These are phyloP conservation scores for Pimpla rufipes DNA, from an alignment of 2,888 invertebrate genomes.

Conservation along the genomic window DNA sequence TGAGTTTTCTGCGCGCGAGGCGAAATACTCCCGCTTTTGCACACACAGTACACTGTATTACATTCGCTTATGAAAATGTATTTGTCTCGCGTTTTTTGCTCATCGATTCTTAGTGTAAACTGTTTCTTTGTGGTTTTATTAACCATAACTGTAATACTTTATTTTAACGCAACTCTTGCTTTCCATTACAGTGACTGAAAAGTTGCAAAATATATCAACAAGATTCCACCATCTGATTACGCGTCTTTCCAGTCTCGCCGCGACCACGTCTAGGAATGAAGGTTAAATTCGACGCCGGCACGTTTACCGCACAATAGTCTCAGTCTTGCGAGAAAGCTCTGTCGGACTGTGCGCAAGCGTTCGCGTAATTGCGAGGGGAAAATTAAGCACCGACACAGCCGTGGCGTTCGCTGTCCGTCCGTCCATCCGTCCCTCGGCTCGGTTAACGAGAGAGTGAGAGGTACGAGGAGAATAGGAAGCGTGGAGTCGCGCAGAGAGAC, in stretches of 20 bases:
- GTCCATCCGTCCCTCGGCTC: conserved; percentile 73
- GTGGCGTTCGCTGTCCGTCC: conserved; percentile 76
- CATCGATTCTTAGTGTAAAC: too few species aligned
- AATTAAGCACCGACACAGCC: conserved; percentile 86
- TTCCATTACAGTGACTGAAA: too few species aligned
- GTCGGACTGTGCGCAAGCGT: conserved; percentile 47
- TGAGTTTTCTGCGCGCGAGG: too few species aligned
- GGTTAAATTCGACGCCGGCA: conserved; percentile 35
- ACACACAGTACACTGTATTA: too few species aligned
- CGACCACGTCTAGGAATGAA: background rate
- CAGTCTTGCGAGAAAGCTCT: conserved; percentile 71
- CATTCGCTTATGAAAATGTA: too few species aligned
- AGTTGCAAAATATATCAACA: background rate
- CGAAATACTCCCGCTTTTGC: too few species aligned
- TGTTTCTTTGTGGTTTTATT: too few species aligned
- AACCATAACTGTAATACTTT: too few species aligned
- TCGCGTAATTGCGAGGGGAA: conserved; percentile 85
- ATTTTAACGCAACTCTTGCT: too few species aligned
- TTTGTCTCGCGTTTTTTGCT: too few species aligned
- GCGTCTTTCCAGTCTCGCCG: background rate
- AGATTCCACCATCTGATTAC: background rate
- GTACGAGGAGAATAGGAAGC: conserved; percentile 59
- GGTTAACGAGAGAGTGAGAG: conserved; percentile 72
- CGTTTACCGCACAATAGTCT: conserved; percentile 71
- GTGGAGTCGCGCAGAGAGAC: conserved; percentile 49